Evolutionary conservation across 2,888 invertebrate species (phyloP), one percentile per base, ranked within the genome.

Genomic region (Oegoconia quadripuncta): DNA sequence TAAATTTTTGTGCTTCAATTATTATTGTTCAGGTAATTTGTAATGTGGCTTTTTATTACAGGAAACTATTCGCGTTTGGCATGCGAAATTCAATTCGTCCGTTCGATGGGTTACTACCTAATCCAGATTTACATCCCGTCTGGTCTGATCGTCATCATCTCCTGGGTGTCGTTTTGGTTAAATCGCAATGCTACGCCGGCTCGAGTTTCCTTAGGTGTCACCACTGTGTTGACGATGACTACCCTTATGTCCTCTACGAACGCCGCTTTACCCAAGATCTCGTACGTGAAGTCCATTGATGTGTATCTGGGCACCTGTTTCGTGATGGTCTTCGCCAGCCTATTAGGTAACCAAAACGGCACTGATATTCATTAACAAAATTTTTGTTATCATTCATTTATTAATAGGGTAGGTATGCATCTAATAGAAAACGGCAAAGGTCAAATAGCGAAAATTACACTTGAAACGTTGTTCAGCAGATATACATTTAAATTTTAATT

Each of bases 81-180:
- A 63, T 97, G 97, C 87, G 96, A 96, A 89, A 97, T 98, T 80
- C 97, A 97, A 88, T 97, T 98, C 88, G 97, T 97, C 63, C 93
- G 98, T 58, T 97, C 97, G 68, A 97, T 98, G 96, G 98, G 98
- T 75, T 98, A 98, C 92, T 98, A 98, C 90, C 91, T 97, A 82
- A 98, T 98, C 88, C 97, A 97, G 90, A 97, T 97, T 88, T 97
- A 97, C 90, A 97, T 97, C 89, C 97, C 97, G 70, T 97, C 97
- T 86, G 95, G 96, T 77, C 91, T 97, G 87, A 97, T 97, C 83
- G 97, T 97, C 80, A 96, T 97, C 86, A 97, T 97, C 89, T 97
- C 96, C 64, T 97, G 97, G 97, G 97, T 97, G 74, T 96, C 95
- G 71, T 97, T 97, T 89, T 97, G 97, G 97, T 90, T 97, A 84